phyloP scores from a whole-genome alignment of 1,140 invertebrate species.

The Drosophila ercepeae region DNA sequence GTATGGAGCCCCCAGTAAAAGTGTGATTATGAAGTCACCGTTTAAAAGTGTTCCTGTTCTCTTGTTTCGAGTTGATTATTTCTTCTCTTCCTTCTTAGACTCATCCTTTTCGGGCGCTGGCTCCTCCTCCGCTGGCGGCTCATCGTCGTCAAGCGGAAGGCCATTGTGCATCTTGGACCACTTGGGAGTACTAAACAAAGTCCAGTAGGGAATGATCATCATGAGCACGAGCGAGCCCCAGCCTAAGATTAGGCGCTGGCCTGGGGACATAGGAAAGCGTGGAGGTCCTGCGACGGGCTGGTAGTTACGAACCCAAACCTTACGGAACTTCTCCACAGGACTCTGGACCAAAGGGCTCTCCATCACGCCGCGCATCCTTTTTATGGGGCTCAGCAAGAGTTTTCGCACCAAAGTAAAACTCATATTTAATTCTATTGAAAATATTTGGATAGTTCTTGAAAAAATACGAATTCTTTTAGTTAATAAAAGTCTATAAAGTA shows the following conservation, averaged over 20 bases:
- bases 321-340: not conserved
- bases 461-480: not conserved
- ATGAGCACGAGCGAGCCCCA: constrained; percentile 33
- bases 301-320: constrained; percentile 29
- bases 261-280: constrained; percentile 40
- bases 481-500: not conserved
- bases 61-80: not conserved
- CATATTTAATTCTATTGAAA: constrained; percentile 21
- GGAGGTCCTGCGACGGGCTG: constrained; percentile 57
- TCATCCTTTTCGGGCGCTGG: not conserved
- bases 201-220: constrained; percentile 64
- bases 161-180: constrained; percentile 53
- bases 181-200: constrained; percentile 28
- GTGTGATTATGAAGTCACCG: constrained; percentile 59
- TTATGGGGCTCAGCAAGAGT: constrained; percentile 5
- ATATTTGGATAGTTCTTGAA: not conserved
- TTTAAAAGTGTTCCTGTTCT: constrained; percentile 18
- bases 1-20: constrained; percentile 38
- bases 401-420: constrained; percentile 24
- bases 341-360: not conserved
- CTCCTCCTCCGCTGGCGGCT: not conserved
- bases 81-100: not conserved
- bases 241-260: constrained; percentile 40
- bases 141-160: constrained; percentile 23
- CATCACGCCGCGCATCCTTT: not conserved